Percentiles rank a stretch among this genome's conserved stretches.
These are phyloP conservation scores for Proterorhinus semilunaris DNA, from an alignment of 2,113 vertebrate species.

Conservation along the genomic window DNA sequence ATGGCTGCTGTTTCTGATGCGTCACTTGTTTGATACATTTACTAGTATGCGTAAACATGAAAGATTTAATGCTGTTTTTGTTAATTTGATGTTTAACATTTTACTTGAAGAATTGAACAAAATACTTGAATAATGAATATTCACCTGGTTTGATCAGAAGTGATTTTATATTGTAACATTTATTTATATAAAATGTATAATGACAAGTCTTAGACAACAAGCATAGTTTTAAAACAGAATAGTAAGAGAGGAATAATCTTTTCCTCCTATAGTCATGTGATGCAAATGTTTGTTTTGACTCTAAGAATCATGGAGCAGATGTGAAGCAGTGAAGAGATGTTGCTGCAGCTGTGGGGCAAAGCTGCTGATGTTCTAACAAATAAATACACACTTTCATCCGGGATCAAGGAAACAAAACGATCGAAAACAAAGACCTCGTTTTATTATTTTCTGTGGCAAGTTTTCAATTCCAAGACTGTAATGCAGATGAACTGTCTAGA, in stretches of 20 bases:
- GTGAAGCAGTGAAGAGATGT: background rate
- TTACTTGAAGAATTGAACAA: background rate
- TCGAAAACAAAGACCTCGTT: background rate
- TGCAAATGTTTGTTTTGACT: background rate
- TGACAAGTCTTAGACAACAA: background rate
- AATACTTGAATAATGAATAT: background rate
- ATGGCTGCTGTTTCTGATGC: slow-evolving; percentile 18
- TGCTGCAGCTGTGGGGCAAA: background rate
- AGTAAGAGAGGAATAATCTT: too few relatives aligned
- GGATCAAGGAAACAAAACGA: background rate
- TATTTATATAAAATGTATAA: background rate
- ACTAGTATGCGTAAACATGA: background rate
- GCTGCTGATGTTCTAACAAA: background rate
- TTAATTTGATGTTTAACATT: too few relatives aligned
- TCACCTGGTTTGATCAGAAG: background rate
- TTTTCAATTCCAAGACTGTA: background rate
- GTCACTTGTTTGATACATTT: slow-evolving; percentile 18
- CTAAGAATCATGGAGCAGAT: background rate
- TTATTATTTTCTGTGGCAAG: background rate
- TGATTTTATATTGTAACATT: background rate
- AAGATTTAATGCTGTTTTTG: too few relatives aligned
- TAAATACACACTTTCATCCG: background rate
- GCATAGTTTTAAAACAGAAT: background rate
- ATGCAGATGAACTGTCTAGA: background rate
- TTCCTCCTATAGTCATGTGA: background rate